Percentiles rank a stretch among this genome's conserved stretches.
Evolutionary conservation across 2,888 invertebrate species (phyloP).

Genomic region (Gasteruption jaculator): DNA sequence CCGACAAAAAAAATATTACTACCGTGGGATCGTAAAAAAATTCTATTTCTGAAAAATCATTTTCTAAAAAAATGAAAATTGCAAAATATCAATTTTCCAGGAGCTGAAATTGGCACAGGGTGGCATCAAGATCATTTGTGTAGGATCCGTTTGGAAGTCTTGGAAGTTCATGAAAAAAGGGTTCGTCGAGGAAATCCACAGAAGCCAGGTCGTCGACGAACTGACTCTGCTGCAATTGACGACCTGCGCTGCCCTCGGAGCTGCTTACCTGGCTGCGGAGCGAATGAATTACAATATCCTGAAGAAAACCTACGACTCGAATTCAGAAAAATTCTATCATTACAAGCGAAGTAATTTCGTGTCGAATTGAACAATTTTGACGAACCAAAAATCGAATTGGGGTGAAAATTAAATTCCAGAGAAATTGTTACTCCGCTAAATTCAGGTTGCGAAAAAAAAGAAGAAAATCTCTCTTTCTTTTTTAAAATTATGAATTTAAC

Average conservation of each 20-base stretch:
- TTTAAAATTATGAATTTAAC: too few species aligned
- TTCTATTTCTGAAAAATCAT: not conserved
- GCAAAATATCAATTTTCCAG: slow-evolving; percentile 34
- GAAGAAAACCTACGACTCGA: slow-evolving; percentile 63
- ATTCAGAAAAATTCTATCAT: slow-evolving; percentile 65
- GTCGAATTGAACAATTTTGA: too few species aligned
- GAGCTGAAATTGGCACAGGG: slow-evolving; percentile 54
- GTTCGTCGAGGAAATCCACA: slow-evolving; percentile 58
- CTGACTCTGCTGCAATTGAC: slow-evolving; percentile 66
- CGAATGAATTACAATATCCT: slow-evolving; percentile 62
- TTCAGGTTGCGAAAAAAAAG: too few species aligned
- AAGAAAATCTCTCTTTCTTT: too few species aligned
- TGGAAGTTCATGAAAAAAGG: slow-evolving; percentile 78
- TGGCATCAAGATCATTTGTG: slow-evolving; percentile 78
- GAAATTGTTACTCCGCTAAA: too few species aligned
- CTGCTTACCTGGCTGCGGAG: slow-evolving; percentile 80
- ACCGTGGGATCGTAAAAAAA: slow-evolving; percentile 1
- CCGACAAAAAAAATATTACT: not conserved
- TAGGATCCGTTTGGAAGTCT: slow-evolving; percentile 94
- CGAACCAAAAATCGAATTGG: not conserved
- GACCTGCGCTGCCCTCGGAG: slow-evolving; percentile 78
- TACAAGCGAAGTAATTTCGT: slow-evolving; percentile 46
- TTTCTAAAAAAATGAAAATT: not conserved
- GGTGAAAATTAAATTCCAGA: not conserved
- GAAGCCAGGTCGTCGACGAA: slow-evolving; percentile 53